phyloP scores from a whole-genome alignment of 1,140 invertebrate species.

The Sesamia nonagrioides region DNA sequence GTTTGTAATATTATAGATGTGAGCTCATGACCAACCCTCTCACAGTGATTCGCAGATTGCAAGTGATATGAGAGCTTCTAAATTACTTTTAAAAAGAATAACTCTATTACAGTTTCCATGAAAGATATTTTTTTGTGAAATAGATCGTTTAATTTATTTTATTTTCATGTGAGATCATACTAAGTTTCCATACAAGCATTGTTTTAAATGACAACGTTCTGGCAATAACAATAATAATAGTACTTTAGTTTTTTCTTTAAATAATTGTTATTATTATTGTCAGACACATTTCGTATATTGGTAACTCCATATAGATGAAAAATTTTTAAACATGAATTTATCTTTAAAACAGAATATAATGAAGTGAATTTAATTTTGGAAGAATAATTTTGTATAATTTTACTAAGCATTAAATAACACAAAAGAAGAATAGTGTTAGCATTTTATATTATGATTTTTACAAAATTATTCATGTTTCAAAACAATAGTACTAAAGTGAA shows the following conservation, averaged over 20 bases:
- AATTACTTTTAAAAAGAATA: conserved; percentile 36
- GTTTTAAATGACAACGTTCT: neutral
- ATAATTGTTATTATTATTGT: conserved; percentile 11
- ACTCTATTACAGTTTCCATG: conserved; percentile 25
- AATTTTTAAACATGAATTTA: conserved; percentile 15
- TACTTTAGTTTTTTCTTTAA: neutral
- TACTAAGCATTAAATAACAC: neutral
- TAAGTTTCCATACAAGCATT: conserved; percentile 32
- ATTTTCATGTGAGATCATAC: conserved; percentile 47
- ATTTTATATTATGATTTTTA: neutral
- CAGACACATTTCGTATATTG: conserved; percentile 15
- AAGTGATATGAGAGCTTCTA: conserved; percentile 48
- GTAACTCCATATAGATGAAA: conserved; percentile 2
- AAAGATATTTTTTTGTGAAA: conserved; percentile 33
- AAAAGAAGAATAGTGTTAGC: neutral
- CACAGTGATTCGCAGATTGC: conserved; percentile 42
- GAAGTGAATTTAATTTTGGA: neutral
- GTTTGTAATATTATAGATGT: neutral
- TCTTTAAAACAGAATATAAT: neutral
- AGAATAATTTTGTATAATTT: neutral
- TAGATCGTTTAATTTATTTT: conserved; percentile 35
- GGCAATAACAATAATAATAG: conserved; percentile 20
- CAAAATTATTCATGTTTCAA: conserved; percentile 9
- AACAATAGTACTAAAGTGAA: conserved; percentile 9
- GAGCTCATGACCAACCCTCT: conserved; percentile 14